A percentile compares a stretch with the other conserved stretches of the same genome.
Conservation (phyloP, 2,888 invertebrate genomes). For the Calameuta idolon region DNA sequence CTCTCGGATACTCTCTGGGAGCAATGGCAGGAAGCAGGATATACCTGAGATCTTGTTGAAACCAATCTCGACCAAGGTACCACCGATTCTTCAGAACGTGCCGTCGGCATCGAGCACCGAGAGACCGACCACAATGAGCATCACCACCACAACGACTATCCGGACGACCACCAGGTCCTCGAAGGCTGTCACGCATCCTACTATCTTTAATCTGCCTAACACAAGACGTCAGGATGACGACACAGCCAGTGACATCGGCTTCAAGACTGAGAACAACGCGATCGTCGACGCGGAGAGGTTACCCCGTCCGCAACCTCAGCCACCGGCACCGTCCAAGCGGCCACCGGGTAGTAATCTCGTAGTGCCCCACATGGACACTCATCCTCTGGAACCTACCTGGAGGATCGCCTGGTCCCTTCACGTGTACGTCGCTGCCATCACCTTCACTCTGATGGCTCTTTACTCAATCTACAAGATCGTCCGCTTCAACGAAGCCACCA, state of each 20-base stretch:
- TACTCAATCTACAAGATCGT: slow-evolving; percentile 89
- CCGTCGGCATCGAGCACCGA: slow-evolving; percentile 67
- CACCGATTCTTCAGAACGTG: slow-evolving; percentile 55
- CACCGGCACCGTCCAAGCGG: slow-evolving; percentile 56
- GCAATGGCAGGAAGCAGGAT: slow-evolving; percentile 85
- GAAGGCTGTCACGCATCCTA: slow-evolving; percentile 53
- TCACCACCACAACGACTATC: slow-evolving; percentile 34
- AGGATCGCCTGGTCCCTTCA: slow-evolving; percentile 92
- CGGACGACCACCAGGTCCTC: slow-evolving; percentile 32
- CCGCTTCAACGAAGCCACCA: slow-evolving; percentile 86
- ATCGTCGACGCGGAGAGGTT: slow-evolving; percentile 59
- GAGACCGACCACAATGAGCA: slow-evolving; percentile 40
- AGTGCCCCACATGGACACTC: slow-evolving; percentile 66
- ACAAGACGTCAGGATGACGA: slow-evolving; percentile 50
- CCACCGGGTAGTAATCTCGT: slow-evolving; percentile 44
- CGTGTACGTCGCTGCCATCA: slow-evolving; percentile 86
- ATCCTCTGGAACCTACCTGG: slow-evolving; percentile 74
- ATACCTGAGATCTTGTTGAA: slow-evolving; percentile 81
- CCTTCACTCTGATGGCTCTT: slow-evolving; percentile 86
- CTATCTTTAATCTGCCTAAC: slow-evolving; percentile 62
- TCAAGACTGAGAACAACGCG: slow-evolving; percentile 56
- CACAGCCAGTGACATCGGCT: slow-evolving; percentile 37
- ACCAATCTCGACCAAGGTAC: slow-evolving; percentile 58
- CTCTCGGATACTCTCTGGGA: slow-evolving; percentile 86
- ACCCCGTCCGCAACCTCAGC: slow-evolving; percentile 60